Evolutionary conservation across 2,113 vertebrate species (phyloP), one percentile per base, ranked within the genome.

Genomic region (Hyla sarda): DNA sequence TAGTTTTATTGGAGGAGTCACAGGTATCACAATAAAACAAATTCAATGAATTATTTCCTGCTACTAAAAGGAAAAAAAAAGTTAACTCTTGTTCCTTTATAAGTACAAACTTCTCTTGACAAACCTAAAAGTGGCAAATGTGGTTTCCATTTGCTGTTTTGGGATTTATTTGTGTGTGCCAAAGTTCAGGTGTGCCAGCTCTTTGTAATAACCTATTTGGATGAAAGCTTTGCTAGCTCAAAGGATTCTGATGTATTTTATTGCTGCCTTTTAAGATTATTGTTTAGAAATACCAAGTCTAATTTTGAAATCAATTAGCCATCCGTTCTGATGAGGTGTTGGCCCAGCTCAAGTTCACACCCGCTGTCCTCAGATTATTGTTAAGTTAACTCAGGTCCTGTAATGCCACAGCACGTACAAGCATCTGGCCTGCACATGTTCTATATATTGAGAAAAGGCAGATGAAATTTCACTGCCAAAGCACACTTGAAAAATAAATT

Each of bases 301-400:
- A 96, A 96, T 96, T 96, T 96, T 95, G 95, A 96, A 96, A 96
- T 96, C 96, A 96, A 96, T 97, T 96, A 96, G 95, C 94, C 92
- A 94, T 94, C 92, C 87, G 90, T 94, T 88, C 94, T 96, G 96
- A 96, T 96, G 96, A 96, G 96, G 96, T 96, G 96, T 95, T 94
- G 94, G 93, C 93, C 94, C 93, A 93, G 94, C 93, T 95, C 95
- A 92, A 93, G 92, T 95, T 96, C 95, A 95, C 96, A 95, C 95
- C 95, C 94, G 95, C 96, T 96, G 94, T 96, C 96, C 95, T 0
- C 92, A 94, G 94, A 94, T 96, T 95, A 95, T 95, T 96, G 94
- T 95, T 94, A 95, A 92, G 91, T 94, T 90, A 92, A 93, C 92
- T 92, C 91, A 87, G 91, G 92, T 92, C 90, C 92, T 93, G 85